Evolutionary conservation across 2,888 invertebrate species (phyloP), one percentile per base, ranked within the genome.

Genomic region (Dendrolimus pini): DNA sequence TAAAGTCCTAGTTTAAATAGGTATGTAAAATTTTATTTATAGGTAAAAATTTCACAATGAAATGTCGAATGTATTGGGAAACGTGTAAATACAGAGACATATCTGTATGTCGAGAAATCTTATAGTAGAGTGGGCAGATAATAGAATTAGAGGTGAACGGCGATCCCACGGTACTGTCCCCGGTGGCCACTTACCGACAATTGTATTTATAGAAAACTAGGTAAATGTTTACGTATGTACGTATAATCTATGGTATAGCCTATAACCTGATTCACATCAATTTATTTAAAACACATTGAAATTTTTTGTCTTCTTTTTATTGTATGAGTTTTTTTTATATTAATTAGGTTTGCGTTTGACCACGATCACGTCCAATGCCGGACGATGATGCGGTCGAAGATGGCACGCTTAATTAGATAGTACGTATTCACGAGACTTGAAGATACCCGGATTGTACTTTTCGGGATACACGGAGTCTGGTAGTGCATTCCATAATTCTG

Each of bases 131-230:
- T 59, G 56, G 56, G 59, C 62, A 63, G 74, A 82, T 81, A 83
- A 82, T 83, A 77, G 80, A 83, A 82, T 82, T 78, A 80, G 75
- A 68, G 72, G 65, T 65, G 57, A 59, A 58, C 53, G 66, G 65
- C 61, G 60, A 65, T 82, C 83, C 77, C 82, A 82, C 83, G 80
- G 41, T 54, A 47, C 47, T 47, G 47, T 47, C 47, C 9, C 47
- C 10, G 47, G 47, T 1, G 53, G 55, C 7, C 41, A 53, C 56
- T 54, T 57, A 54, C 9, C 52, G 56, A 52, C 56, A 57, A 41
- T 56, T 57, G 56, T 18, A 13, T 47, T 47, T 47, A 47, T 47
- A 18, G 18, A 54, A 57, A 53, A 54, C 54, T 53, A 52, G n/a
- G 18, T 10, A 13, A 18, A 13, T 57, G 56, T 54, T 57, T 53